Evolutionary conservation across 1,140 invertebrate genomes (phyloP).

Genomic region (Anoplophora glabripennis): DNA sequence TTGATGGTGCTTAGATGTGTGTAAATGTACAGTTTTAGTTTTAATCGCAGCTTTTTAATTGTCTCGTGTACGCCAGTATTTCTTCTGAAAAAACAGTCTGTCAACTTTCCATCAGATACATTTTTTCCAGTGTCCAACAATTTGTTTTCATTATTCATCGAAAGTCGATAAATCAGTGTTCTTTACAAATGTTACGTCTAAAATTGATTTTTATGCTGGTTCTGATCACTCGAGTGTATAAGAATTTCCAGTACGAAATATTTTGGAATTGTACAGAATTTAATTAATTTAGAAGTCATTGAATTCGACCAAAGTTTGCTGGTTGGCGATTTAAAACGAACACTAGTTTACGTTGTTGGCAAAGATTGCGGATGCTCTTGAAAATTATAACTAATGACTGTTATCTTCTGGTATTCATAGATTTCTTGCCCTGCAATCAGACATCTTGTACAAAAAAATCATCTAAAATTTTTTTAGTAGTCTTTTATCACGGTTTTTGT

Average conservation of each 20-base stretch:
- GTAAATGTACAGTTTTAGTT: neutral
- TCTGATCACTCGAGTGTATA: too few species aligned
- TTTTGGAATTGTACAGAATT: too few species aligned
- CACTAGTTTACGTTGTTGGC: too few species aligned
- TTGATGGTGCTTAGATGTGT: constrained; percentile 2
- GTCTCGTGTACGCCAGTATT: neutral
- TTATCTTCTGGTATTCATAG: neutral
- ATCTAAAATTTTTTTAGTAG: neutral
- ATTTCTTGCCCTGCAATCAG: neutral
- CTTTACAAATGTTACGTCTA: too few species aligned
- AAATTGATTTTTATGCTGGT: too few species aligned
- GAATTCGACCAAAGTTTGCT: too few species aligned
- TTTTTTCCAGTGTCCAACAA: neutral
- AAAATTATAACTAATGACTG: constrained; percentile 4
- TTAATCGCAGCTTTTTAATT: constrained; percentile 6
- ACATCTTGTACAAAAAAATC: constrained; percentile 12
- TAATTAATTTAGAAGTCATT: too few species aligned
- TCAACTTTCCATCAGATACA: constrained; percentile 3
- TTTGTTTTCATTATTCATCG: neutral
- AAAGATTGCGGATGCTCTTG: neutral
- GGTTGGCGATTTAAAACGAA: too few species aligned
- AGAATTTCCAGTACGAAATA: too few species aligned
- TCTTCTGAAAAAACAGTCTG: neutral
- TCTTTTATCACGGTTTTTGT: too few species aligned
- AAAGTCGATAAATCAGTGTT: neutral